A percentile compares a stretch with the other conserved stretches of the same genome.
Conservation (phyloP, 2,888 invertebrate genomes). For the Leucoma salicis region DNA sequence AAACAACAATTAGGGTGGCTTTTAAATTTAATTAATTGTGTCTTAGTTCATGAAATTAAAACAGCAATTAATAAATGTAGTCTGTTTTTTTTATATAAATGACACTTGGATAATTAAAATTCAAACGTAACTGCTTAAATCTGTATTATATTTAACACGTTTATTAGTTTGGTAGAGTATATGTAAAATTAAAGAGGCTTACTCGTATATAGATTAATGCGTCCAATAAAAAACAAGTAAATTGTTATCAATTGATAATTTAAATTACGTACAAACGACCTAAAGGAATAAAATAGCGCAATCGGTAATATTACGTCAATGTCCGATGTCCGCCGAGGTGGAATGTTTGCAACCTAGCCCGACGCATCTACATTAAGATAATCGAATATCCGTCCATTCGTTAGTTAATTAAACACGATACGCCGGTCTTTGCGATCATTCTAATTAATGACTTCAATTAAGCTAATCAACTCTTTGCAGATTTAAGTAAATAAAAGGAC, state of each 20-base stretch:
- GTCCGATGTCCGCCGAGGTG: slow-evolving; percentile 27
- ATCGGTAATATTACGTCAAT: slow-evolving; percentile 15
- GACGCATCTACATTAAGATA: slow-evolving; percentile 67
- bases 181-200: no score
- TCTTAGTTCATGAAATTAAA: slow-evolving; percentile 21
- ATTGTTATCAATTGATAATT: no score
- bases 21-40: slow-evolving; percentile 35
- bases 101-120: no score
- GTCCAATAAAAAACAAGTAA: no score
- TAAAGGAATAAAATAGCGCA: slow-evolving; percentile 17
- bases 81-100: no score
- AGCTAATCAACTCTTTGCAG: slow-evolving; percentile 71
- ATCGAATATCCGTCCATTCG: slow-evolving; percentile 67
- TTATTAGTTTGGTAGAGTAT: no score
- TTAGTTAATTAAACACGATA: slow-evolving; percentile 80
- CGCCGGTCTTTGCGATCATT: slow-evolving; percentile 62
- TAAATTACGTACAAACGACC: no score
- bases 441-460: slow-evolving; percentile 76
- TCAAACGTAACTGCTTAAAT: no score
- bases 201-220: no score
- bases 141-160: no score
- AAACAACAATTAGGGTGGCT: slow-evolving; percentile 34
- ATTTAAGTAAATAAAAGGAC: no score
- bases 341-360: slow-evolving; percentile 33
- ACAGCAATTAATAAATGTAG: slow-evolving; percentile 29